Evolutionary conservation across 2,113 vertebrate species (phyloP).

Genomic region (Leptosomus discolor): DNA sequence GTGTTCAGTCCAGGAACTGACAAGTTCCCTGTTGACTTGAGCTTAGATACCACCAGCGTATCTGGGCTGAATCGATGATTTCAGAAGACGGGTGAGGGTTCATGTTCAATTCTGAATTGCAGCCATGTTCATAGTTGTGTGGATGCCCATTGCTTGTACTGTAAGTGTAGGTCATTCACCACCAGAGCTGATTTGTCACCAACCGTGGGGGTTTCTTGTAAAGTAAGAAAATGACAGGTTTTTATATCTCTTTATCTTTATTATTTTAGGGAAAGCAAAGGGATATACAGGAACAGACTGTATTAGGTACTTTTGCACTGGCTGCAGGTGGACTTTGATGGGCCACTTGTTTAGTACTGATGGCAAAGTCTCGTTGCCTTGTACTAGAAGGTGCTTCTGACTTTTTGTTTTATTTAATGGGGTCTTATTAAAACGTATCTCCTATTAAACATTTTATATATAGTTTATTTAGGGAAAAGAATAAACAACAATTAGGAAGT

Average conservation of each 20-base stretch:
- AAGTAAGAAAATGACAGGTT: background rate
- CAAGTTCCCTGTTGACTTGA: background rate
- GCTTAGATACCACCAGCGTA: background rate
- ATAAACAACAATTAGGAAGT: background rate
- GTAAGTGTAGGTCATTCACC: background rate
- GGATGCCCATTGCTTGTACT: background rate
- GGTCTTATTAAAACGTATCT: background rate
- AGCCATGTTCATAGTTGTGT: background rate
- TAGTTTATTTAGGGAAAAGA: background rate
- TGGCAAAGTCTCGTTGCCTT: background rate
- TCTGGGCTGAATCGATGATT: background rate
- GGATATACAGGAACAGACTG: background rate
- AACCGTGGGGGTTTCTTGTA: background rate
- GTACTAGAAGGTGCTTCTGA: background rate
- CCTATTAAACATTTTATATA: background rate
- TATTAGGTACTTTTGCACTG: background rate
- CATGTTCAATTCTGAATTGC: background rate
- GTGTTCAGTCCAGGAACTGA: background rate
- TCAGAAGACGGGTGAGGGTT: background rate
- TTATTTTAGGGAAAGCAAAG: background rate
- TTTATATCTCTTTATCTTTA: background rate
- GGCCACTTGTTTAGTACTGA: background rate
- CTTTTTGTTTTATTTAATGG: background rate
- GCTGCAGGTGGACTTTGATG: background rate
- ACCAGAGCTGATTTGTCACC: background rate